Evolutionary conservation across 2,888 invertebrate species (phyloP).

Genomic region (Eristalis pertinax): DNA sequence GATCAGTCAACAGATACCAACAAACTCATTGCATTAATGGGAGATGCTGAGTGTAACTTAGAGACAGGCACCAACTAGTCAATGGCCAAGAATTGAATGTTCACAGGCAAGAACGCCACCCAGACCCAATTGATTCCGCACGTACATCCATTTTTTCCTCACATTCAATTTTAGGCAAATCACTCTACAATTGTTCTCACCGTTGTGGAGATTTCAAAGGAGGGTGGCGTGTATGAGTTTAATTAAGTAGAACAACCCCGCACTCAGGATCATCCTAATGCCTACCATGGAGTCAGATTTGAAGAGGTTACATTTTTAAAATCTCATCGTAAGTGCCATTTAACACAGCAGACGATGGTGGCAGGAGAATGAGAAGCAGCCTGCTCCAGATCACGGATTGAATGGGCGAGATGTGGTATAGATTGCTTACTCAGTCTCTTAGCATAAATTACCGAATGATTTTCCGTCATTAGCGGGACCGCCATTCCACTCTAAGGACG

Average conservation of each 20-base stretch:
- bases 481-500: background rate
- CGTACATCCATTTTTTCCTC: too few relatives aligned
- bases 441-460: slow-evolving; percentile 45
- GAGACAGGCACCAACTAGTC: too few relatives aligned
- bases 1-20: too few relatives aligned
- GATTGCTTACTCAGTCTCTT: slow-evolving; percentile 35
- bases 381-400: background rate
- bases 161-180: too few relatives aligned
- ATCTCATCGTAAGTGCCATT: slow-evolving; percentile 37
- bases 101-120: too few relatives aligned
- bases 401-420: slow-evolving; percentile 10
- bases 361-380: background rate
- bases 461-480: slow-evolving; percentile 45
- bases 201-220: too few relatives aligned
- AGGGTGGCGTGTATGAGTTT: background rate
- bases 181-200: too few relatives aligned
- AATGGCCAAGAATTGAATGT: too few relatives aligned
- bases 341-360: slow-evolving; percentile 11
- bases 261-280: background rate
- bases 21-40: too few relatives aligned
- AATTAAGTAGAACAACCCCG: slow-evolving; percentile 3
- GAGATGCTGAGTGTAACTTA: too few relatives aligned
- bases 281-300: slow-evolving; percentile 3
- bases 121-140: too few relatives aligned
- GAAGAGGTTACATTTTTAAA: slow-evolving; percentile 32